A percentile compares a stretch with the other conserved stretches of the same genome.
Conservation (phyloP, 30 jellyfish, hydroid and myxozoan species). For the Turritopsis rubra region DNA sequence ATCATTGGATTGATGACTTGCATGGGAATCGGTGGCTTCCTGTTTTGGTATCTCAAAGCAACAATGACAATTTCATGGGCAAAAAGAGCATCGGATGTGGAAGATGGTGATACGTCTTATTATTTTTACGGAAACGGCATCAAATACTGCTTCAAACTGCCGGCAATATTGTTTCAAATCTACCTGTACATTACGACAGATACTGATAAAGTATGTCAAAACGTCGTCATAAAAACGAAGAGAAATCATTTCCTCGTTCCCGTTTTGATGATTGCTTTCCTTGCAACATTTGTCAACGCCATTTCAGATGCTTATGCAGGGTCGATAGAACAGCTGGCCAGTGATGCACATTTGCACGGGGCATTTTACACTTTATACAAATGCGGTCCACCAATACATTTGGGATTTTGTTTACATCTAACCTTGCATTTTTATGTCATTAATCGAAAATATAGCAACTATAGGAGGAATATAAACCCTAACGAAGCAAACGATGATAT, state of each 20-base stretch:
- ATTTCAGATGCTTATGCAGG: slow-evolving; percentile 6
- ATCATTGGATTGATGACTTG: neutral
- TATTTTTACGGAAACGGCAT: neutral
- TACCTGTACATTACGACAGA: neutral
- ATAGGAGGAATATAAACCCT: neutral
- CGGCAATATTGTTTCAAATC: neutral
- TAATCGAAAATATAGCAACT: neutral
- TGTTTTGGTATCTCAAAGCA: slow-evolving; percentile 9
- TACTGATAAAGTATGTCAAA: neutral
- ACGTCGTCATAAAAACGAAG: neutral
- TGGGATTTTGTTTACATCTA: slow-evolving; percentile 11
- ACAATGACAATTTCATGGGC: slow-evolving; percentile 11
- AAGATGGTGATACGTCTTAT: neutral
- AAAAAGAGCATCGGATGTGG: neutral
- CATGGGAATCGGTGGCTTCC: slow-evolving; percentile 1
- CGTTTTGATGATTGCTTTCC: neutral
- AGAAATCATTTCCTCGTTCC: slow-evolving; percentile 6
- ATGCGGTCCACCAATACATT: slow-evolving; percentile 4
- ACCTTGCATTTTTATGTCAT: neutral
- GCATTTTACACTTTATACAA: neutral
- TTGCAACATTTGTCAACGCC: neutral
- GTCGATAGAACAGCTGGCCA: neutral
- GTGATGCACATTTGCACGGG: neutral
- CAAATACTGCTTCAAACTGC: neutral
- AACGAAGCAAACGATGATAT: neutral